Percentiles rank a stretch among this genome's conserved stretches.
Conservation (phyloP, 2,113 vertebrate genomes). For the Tragelaphus buxtoni region DNA sequence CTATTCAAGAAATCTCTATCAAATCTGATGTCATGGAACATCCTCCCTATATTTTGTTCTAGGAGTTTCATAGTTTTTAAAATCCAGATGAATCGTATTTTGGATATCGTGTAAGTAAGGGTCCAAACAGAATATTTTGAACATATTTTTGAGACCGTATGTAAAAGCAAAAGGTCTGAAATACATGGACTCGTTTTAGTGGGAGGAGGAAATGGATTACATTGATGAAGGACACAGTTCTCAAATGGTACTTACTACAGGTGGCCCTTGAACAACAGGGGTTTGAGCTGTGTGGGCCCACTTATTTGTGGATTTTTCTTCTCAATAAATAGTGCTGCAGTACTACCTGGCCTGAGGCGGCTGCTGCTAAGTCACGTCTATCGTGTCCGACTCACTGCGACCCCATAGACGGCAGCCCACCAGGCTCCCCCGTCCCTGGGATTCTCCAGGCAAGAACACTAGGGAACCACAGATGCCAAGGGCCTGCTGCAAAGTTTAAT, state of each 20-base stretch:
- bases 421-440: no score
- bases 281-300: neutral
- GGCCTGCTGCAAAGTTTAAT: neutral
- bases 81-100: neutral
- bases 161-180: neutral
- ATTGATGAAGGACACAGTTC: neutral
- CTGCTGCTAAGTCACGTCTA: no score
- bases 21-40: neutral
- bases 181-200: neutral
- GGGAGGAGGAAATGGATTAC: neutral
- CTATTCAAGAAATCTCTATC: neutral
- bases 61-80: neutral
- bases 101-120: neutral
- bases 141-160: neutral
- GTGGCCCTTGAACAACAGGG: neutral
- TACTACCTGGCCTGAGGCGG: neutral
- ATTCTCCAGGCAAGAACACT: no score
- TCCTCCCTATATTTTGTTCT: neutral
- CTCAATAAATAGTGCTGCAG: neutral
- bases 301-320: neutral
- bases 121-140: neutral
- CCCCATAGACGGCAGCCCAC: no score
- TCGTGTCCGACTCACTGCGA: no score
- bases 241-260: neutral
- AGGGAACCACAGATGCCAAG: neutral